phyloP scores from a whole-genome alignment of 1,140 invertebrate genomes.

The Drosophila burlai region DNA sequence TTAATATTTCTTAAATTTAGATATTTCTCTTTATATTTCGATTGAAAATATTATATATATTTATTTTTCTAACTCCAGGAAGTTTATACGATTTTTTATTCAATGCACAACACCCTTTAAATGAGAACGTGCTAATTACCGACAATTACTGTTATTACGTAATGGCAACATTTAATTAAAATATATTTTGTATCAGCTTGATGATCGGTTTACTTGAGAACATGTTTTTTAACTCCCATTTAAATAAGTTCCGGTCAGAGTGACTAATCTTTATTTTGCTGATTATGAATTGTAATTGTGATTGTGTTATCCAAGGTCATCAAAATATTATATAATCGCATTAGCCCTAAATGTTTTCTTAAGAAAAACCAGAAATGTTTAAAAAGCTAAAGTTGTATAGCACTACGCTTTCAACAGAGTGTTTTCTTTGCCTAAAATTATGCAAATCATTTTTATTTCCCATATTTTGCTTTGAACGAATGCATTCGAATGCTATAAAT shows the following conservation, averaged over 20 bases:
- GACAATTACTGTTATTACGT: not conserved
- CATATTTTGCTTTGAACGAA: not conserved
- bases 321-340: constrained; percentile 3
- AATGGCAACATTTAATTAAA: constrained; percentile 14
- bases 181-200: not conserved
- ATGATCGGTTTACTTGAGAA: constrained; percentile 17
- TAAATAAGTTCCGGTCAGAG: constrained; percentile 11
- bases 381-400: not conserved
- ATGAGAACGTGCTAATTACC: not conserved
- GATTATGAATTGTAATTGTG: not conserved
- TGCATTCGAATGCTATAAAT: too few species aligned
- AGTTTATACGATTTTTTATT: not conserved
- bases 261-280: not conserved
- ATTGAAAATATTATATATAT: not conserved
- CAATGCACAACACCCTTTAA: not conserved
- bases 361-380: not conserved
- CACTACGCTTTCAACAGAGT: not conserved
- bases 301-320: constrained; percentile 14
- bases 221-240: constrained; percentile 3
- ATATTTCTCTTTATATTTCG: not conserved
- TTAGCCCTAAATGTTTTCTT: constrained; percentile 6
- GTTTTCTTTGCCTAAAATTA: not conserved
- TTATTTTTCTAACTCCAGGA: not conserved
- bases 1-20: not conserved
- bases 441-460: not conserved